Percentiles rank a stretch among this genome's conserved stretches.
These are phyloP conservation scores for Megamerina dolium DNA, from an alignment of 2,888 invertebrate genomes.

Conservation along the genomic window DNA sequence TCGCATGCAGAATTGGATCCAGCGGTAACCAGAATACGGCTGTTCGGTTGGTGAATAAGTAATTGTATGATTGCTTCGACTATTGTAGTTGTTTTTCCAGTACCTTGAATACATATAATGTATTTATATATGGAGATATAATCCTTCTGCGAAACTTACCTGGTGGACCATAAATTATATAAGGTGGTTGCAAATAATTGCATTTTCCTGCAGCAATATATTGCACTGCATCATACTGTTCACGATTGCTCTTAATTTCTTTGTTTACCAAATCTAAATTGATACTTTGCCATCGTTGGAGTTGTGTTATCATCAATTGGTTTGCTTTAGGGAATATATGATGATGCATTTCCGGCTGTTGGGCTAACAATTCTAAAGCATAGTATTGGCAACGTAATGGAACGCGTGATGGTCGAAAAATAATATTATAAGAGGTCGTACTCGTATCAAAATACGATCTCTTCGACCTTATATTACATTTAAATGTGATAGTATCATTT, in stretches of 20 bases:
- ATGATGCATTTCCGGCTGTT: no score
- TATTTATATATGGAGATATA: not conserved
- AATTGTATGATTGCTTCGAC: constrained; percentile 67
- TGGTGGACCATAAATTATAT: constrained; percentile 63
- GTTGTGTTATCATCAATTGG: no score
- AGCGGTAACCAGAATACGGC: constrained; percentile 59
- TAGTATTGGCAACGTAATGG: not conserved
- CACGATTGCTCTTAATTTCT: constrained; percentile 47
- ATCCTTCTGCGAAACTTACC: not conserved
- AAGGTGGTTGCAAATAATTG: constrained; percentile 64
- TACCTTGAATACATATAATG: constrained; percentile 49
- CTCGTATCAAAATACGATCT: no score
- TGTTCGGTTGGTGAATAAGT: constrained; percentile 37
- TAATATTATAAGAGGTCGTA: no score
- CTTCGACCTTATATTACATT: no score
- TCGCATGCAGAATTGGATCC: constrained; percentile 70
- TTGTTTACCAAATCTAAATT: not conserved
- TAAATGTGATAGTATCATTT: no score
- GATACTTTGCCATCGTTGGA: no score
- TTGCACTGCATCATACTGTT: constrained; percentile 61
- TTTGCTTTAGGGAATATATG: no score
- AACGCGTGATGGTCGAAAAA: not conserved
- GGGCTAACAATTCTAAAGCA: not conserved
- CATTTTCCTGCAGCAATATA: constrained; percentile 61
- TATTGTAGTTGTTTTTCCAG: constrained; percentile 68